Evolutionary conservation across 2,113 vertebrate species (phyloP).

Genomic region (Struthio camelus): DNA sequence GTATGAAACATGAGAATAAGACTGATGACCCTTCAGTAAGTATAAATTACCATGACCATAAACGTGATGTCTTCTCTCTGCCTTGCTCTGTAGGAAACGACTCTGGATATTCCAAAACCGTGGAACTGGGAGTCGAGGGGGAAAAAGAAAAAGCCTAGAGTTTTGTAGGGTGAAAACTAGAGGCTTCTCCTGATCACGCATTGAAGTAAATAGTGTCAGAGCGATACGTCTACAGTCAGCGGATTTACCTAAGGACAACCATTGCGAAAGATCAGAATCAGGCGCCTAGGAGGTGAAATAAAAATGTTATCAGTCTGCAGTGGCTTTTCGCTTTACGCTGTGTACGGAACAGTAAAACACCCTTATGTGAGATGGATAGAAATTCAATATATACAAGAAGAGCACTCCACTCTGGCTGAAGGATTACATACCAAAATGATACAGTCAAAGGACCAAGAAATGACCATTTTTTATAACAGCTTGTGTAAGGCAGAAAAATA

Average conservation of each 20-base stretch:
- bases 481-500: constrained; percentile 55
- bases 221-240: not conserved
- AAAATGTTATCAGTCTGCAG: constrained; percentile 6
- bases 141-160: not conserved
- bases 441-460: constrained; percentile 63
- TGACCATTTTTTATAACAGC: constrained; percentile 63
- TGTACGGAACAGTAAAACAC: constrained; percentile 44
- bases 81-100: not conserved
- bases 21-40: not conserved
- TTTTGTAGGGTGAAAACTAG: not conserved
- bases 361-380: constrained; percentile 57
- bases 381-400: constrained; percentile 71
- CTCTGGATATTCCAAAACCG: not conserved
- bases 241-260: constrained; percentile 6
- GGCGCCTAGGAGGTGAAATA: constrained; percentile 15
- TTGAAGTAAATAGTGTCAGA: not conserved
- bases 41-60: not conserved
- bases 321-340: constrained; percentile 23
- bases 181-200: not conserved
- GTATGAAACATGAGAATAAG: not conserved
- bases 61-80: not conserved
- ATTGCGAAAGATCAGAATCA: not conserved
- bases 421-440: constrained; percentile 68
- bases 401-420: constrained; percentile 57
- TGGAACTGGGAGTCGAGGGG: not conserved